Evolutionary conservation across 2,797 vertebrate genomes (phyloP).

Genomic region (Hippocampus kuda): DNA sequence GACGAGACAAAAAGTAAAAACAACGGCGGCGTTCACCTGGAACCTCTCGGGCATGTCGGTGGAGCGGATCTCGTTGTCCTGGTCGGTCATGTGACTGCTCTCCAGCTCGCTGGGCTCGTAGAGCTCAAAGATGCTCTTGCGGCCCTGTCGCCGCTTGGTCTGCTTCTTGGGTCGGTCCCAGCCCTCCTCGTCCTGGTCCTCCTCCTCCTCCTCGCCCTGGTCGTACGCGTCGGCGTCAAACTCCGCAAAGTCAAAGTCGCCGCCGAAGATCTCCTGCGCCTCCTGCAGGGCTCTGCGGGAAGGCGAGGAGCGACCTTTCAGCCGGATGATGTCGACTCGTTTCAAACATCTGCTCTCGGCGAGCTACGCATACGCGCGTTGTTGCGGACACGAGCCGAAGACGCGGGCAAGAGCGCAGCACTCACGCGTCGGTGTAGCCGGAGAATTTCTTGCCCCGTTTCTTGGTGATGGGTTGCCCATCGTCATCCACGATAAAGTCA

Average conservation of each 20-base stretch:
- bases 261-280: slow-evolving; percentile 97
- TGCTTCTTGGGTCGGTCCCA: slow-evolving; percentile 92
- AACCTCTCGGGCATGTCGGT: slow-evolving; percentile 98
- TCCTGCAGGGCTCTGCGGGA: slow-evolving; percentile 85
- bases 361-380: background rate
- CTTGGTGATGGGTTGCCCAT: slow-evolving; percentile 96
- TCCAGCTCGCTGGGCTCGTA: slow-evolving; percentile 98
- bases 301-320: background rate
- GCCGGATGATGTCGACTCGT: background rate
- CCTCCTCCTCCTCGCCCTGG: slow-evolving; percentile 90
- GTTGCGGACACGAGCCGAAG: background rate
- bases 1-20: background rate
- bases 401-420: slow-evolving; percentile 25
- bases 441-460: slow-evolving; percentile 93
- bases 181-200: slow-evolving; percentile 86
- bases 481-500: slow-evolving; percentile 97
- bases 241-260: slow-evolving; percentile 94
- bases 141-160: slow-evolving; percentile 86
- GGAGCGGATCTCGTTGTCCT: slow-evolving; percentile 96
- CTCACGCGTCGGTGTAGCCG: slow-evolving; percentile 97
- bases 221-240: slow-evolving; percentile 88
- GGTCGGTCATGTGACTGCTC: slow-evolving; percentile 97
- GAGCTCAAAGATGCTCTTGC: slow-evolving; percentile 96
- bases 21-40: slow-evolving; percentile 69
- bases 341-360: background rate